Percentiles rank a stretch among this genome's conserved stretches.
phyloP scores from a whole-genome alignment of 92 coral and sea anemone genomes.

The Plumapathes pennacea region DNA sequence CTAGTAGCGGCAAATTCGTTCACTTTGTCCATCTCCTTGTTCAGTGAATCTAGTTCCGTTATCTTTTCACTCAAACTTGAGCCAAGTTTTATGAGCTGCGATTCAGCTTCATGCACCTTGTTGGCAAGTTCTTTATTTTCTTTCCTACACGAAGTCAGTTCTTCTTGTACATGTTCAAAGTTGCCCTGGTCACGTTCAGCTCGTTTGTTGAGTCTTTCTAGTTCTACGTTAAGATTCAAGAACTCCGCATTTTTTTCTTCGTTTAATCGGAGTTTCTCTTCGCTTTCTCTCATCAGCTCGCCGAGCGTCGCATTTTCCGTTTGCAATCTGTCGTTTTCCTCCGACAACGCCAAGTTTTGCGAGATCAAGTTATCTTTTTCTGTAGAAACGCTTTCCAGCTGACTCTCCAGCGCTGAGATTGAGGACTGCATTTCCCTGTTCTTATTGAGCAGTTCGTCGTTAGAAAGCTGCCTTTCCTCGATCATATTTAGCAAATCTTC shows the following conservation, averaged over 20 bases:
- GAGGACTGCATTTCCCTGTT: slow-evolving; percentile 33
- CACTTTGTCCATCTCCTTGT: slow-evolving; percentile 62
- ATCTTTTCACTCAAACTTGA: slow-evolving; percentile 58
- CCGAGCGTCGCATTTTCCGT: slow-evolving; percentile 62
- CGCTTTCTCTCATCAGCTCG: slow-evolving; percentile 49
- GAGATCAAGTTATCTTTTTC: slow-evolving; percentile 60
- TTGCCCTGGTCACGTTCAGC: slow-evolving; percentile 42
- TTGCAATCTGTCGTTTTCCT: slow-evolving; percentile 54
- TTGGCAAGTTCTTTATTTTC: slow-evolving; percentile 61
- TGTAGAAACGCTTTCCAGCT: slow-evolving; percentile 42
- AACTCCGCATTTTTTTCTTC: slow-evolving; percentile 40
- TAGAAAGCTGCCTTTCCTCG: slow-evolving; percentile 59
- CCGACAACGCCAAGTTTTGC: slow-evolving; percentile 37
- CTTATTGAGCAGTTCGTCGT: slow-evolving; percentile 41
- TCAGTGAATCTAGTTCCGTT: slow-evolving; percentile 61
- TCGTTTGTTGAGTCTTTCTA: slow-evolving; percentile 53
- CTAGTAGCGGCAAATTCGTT: slow-evolving; percentile 54
- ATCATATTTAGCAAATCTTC: slow-evolving; percentile 62
- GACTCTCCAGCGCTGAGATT: slow-evolving; percentile 44
- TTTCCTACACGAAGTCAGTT: slow-evolving; percentile 33
- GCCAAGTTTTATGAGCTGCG: slow-evolving; percentile 45
- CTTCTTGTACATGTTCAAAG: slow-evolving; percentile 54
- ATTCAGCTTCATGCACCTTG: slow-evolving; percentile 54
- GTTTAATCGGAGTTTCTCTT: slow-evolving; percentile 45
- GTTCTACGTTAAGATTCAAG: slow-evolving; percentile 53